These are phyloP conservation scores for Slavum lentiscoides DNA, from an alignment of 2,888 invertebrate genomes.

Conservation along the genomic window DNA sequence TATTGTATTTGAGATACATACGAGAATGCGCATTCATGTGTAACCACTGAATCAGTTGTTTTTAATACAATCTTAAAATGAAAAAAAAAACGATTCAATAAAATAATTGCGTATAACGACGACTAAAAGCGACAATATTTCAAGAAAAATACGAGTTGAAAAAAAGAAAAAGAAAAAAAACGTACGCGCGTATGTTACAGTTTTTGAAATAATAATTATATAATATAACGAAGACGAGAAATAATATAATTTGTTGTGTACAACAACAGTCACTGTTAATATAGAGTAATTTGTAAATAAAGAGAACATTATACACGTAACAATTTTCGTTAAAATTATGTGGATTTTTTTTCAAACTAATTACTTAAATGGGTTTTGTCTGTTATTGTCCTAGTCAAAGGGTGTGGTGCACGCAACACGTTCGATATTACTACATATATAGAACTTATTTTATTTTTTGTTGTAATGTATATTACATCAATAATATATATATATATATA, in stretches of 20 bases:
- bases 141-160: background rate
- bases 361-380: conserved; percentile 3
- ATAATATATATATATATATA: background rate
- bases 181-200: background rate
- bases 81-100: no score
- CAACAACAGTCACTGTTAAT: background rate
- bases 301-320: background rate
- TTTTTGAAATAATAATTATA: background rate
- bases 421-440: background rate
- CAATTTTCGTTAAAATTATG: conserved; percentile 5
- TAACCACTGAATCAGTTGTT: background rate
- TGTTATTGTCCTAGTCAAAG: background rate
- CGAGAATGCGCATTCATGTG: background rate
- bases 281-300: background rate
- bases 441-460: background rate
- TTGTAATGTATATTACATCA: conserved; percentile 10
- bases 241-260: background rate
- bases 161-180: background rate
- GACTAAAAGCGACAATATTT: background rate
- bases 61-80: no score
- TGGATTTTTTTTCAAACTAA: background rate
- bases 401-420: conserved; percentile 5
- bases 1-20: background rate
- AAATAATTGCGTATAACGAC: no score
- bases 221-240: background rate